phyloP scores from a whole-genome alignment of 2,113 vertebrate genomes.

The Illadopsis cleaveri region DNA sequence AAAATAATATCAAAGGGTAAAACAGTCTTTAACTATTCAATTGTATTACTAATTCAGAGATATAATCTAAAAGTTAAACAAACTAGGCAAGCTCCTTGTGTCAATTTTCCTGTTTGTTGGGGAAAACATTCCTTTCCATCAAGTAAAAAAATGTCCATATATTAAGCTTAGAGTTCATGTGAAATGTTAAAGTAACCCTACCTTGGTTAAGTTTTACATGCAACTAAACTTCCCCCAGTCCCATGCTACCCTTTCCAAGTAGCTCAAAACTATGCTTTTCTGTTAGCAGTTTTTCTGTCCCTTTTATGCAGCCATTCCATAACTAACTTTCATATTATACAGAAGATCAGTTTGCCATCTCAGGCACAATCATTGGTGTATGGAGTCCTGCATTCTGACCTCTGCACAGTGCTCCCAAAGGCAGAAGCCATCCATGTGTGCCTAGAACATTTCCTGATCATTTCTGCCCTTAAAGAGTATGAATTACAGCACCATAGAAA shows the following conservation, averaged over 20 bases:
- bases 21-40: background rate
- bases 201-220: background rate
- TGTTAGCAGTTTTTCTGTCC: background rate
- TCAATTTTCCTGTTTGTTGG: background rate
- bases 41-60: background rate
- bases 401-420: background rate
- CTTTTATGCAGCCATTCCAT: background rate
- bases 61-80: background rate
- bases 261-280: background rate
- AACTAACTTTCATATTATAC: background rate
- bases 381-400: background rate
- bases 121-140: background rate
- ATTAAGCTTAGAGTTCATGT: background rate
- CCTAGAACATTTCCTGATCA: background rate
- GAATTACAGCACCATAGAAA: background rate
- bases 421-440: background rate
- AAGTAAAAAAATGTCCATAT: background rate
- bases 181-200: background rate
- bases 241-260: background rate
- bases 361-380: background rate
- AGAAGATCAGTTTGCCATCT: background rate
- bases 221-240: background rate
- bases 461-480: accelerated
- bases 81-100: background rate
- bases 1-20: background rate